phyloP scores from a whole-genome alignment of 2,113 vertebrate species.

The Sialia sialis region DNA sequence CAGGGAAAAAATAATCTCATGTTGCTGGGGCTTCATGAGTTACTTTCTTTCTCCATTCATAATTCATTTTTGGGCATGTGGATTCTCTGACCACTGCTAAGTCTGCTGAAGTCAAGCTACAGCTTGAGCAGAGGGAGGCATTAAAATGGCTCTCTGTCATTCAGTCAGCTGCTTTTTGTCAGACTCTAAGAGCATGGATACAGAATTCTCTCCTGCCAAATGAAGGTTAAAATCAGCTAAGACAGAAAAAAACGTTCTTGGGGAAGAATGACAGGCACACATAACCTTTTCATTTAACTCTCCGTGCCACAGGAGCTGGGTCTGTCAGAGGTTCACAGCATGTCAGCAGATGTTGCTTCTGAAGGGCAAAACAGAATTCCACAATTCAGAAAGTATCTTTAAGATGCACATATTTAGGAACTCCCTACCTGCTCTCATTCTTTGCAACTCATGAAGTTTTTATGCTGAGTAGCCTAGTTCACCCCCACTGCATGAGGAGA shows the following conservation, averaged over 20 bases:
- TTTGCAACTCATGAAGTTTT: neutral
- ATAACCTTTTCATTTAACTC: neutral
- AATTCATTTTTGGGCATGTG: neutral
- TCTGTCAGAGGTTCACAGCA: neutral
- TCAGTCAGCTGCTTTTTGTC: neutral
- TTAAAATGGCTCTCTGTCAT: neutral
- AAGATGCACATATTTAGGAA: neutral
- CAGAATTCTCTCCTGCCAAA: neutral
- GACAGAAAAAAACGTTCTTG: neutral
- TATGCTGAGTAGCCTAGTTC: neutral
- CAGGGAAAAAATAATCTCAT: neutral
- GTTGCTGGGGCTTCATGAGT: neutral
- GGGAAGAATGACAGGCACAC: neutral
- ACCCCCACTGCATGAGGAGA: neutral
- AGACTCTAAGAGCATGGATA: neutral
- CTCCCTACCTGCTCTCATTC: neutral
- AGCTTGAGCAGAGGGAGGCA: neutral
- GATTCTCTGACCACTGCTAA: neutral
- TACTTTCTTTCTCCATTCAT: neutral
- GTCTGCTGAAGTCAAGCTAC: neutral
- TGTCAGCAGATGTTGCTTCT: neutral
- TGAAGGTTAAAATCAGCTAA: neutral
- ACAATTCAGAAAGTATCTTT: neutral
- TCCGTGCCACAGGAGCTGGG: neutral
- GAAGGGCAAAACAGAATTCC: neutral